Conservation (phyloP, 2,113 vertebrate species). For the Eira barbara region DNA sequence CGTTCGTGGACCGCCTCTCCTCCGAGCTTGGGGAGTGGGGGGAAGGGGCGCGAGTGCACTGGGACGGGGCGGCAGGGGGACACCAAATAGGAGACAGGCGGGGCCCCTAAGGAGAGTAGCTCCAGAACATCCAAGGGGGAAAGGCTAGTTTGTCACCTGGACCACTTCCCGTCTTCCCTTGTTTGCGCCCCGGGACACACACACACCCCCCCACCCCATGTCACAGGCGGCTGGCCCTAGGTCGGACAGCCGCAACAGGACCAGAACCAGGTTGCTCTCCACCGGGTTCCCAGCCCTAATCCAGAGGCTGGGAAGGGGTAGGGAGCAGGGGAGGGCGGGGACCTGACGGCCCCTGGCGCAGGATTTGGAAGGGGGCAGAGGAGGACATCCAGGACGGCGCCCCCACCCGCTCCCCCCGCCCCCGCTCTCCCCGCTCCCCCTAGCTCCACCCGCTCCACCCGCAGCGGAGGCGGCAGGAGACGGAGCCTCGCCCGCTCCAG, state of each 20-base stretch:
- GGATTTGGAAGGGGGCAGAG: background rate
- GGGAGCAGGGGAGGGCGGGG: too few species aligned
- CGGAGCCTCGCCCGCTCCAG: background rate
- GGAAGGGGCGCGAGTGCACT: background rate
- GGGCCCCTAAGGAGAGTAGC: background rate
- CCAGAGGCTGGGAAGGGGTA: background rate
- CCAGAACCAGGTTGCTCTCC: background rate
- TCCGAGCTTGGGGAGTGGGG: background rate
- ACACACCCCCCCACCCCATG: background rate
- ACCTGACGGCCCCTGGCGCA: background rate
- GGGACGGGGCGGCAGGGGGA: rapidly evolving
- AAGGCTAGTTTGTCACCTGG: background rate
- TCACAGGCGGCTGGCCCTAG: background rate
- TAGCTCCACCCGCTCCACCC: background rate
- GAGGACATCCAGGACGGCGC: background rate
- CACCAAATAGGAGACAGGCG: background rate
- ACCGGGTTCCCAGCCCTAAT: background rate
- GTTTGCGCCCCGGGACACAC: rapidly evolving
- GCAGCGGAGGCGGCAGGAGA: background rate
- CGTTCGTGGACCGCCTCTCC: background rate
- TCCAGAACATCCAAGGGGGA: background rate
- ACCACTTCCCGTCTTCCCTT: background rate
- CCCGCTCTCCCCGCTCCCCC: background rate
- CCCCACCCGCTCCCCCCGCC: rapidly evolving
- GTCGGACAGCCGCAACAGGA: background rate